Evolutionary conservation across 2,888 invertebrate genomes (phyloP).

Genomic region (Patella pellucida): DNA sequence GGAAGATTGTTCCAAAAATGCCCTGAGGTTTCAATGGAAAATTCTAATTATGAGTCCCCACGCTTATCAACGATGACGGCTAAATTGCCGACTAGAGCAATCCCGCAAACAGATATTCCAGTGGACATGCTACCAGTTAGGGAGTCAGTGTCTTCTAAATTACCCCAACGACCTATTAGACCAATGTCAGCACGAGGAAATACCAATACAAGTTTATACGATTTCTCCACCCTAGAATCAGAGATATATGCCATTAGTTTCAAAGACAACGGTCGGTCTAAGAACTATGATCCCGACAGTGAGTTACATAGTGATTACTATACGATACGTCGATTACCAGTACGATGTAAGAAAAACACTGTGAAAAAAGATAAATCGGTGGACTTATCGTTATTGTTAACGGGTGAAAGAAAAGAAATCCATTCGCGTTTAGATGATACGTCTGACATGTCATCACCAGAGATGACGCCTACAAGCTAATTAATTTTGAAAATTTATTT

Average conservation of each 20-base stretch:
- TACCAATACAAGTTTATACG: not conserved
- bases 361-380: not conserved
- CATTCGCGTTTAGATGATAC: not conserved
- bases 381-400: not conserved
- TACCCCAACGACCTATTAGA: not conserved
- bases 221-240: not conserved
- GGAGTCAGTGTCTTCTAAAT: not conserved
- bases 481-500: too few species aligned
- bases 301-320: slow-evolving; percentile 45
- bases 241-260: not conserved
- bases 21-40: not conserved
- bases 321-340: slow-evolving; percentile 35
- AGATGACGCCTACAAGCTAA: too few species aligned
- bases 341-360: not conserved
- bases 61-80: not conserved
- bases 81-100: not conserved
- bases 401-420: not conserved
- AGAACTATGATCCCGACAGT: slow-evolving; percentile 36
- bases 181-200: not conserved
- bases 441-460: too few species aligned
- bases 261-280: not conserved
- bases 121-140: too few species aligned
- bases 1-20: not conserved
- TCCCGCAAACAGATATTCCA: too few species aligned
- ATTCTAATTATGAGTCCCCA: not conserved